Base-by-base conservation (phyloP, 2,888 invertebrate genomes). In the Galeruca laticollis region DNA sequence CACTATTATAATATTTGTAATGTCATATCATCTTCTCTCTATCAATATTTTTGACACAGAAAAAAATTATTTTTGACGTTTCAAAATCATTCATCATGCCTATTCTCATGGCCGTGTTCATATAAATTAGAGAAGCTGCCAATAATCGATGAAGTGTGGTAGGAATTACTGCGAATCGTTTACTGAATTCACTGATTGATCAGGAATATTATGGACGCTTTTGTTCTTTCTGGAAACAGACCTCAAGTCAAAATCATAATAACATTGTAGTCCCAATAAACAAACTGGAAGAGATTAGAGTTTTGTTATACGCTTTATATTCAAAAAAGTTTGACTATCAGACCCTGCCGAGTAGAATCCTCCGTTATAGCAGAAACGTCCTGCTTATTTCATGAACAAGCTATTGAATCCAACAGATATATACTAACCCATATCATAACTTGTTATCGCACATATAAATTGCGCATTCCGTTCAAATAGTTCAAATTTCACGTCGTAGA, bases 401-500 rank as follows among this genome's bases (percentile, higher is more conserved):
- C 47, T 15, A 47, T 47, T 18, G 47, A 47, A 47, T 9, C 47
- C 8, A 47, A 15, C 47, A 47, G 10, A 47, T 47, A 47, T 47
- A 26, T 26, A 47, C 15, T 47, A 47, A 18, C 47, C 52, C 52
- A 52, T 52, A 52, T 52, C 52, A 52, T 26, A 52, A 26, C 26
- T 26, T 9, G 26, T 26, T 26, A 52, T 26, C 4, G 26, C 52
- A 13, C 18, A 51, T 21, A 51, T 52, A 52, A 21, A 52, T 26
- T 52, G 11, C 52, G 9, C 21, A 52, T 52, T 26, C 52, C 21
- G 52, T 26, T 21, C n/a, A 11, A 52, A 52, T 52, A 52, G 26
- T 52, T 52, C n/a, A 13, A 52, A 52, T 52, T 52, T 52, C 13
- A 5, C 21, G 20, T 52, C 52, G 52, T 21, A 52, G 52, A 52